A percentile compares a stretch with the other conserved stretches of the same genome.
These are phyloP conservation scores for Fulica atra DNA, from an alignment of 2,113 vertebrate species.

Conservation along the genomic window DNA sequence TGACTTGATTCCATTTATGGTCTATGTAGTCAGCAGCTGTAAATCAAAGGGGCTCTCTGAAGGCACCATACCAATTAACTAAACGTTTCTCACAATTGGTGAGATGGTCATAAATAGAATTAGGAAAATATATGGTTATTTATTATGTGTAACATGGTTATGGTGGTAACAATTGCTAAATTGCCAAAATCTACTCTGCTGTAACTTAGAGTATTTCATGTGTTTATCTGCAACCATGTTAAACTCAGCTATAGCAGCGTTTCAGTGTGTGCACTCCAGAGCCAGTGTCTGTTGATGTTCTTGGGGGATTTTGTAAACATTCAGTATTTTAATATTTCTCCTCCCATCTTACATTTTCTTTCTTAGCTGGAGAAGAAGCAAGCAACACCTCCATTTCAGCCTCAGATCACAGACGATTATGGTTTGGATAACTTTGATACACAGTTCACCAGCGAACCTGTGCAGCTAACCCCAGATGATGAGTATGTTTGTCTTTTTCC, in stretches of 20 bases:
- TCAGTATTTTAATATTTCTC: rapidly evolving
- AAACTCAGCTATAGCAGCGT: no score
- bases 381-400: constrained; percentile 91
- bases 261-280: no score
- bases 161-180: not conserved
- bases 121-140: not conserved
- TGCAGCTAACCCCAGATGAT: constrained; percentile 97
- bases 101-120: not conserved
- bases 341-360: not conserved
- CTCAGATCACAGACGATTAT: constrained; percentile 95
- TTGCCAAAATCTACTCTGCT: no score
- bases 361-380: constrained; percentile 96
- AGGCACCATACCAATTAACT: not conserved
- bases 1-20: not conserved
- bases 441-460: constrained; percentile 98
- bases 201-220: no score
- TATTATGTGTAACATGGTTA: not conserved
- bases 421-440: constrained; percentile 98
- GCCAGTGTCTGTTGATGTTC: no score
- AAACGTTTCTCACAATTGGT: not conserved
- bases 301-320: not conserved
- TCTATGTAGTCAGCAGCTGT: not conserved
- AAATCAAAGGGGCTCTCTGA: not conserved
- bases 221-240: no score
- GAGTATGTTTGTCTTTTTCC: constrained; percentile 78